Base-by-base conservation (phyloP, 2,113 vertebrate species). In the Gallinago jamesoni region DNA sequence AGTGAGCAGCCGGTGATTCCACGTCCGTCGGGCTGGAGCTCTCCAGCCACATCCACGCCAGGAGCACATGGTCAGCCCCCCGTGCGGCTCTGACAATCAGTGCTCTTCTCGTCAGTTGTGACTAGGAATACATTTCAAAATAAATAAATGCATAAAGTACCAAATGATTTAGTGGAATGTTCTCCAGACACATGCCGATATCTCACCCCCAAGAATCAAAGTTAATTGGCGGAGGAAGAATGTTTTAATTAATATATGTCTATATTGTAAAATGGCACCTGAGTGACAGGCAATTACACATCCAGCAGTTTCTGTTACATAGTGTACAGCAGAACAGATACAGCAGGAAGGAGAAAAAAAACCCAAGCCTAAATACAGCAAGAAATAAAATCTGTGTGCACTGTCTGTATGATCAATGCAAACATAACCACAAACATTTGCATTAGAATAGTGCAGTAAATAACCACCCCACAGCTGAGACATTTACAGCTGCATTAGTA, bases 401-500 rank as follows among this genome's bases (percentile, higher is more conserved):
- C 33, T 48, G 39, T 28, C 74, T 91, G 39, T 76, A 84, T 64
- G 84, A 94, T 94, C 91, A 89, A 85, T 76, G 77, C 53, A 95
- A 97, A 94, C 43, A 50, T 41, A 91, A 87, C 84, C 87, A 82
- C 87, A 93, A 91, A 87, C 33, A 95, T 95, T 91, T 96, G 77
- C 93, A 97, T 93, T 48, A 96, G 66, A 97, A 96, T 93, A 82
- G 66, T 25, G 69, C 84, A 92, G 83, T 87, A 96, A 95, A 95
- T 94, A 95, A 94, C 73, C 48, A 48, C 48, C 23, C 48, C 84
- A 82, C 80, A 91, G 87, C 77, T 79, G 84, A 94, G 80, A 95
- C 83, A 75, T 89, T 92, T 93, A 93, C 55, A 84, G 76, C 52
- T 33, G 10, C 41, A 77, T 80, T 70, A 89, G 80, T 81, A 92